phyloP scores from a whole-genome alignment of 2,797 vertebrate species.

The Lutjanus campechanus region DNA sequence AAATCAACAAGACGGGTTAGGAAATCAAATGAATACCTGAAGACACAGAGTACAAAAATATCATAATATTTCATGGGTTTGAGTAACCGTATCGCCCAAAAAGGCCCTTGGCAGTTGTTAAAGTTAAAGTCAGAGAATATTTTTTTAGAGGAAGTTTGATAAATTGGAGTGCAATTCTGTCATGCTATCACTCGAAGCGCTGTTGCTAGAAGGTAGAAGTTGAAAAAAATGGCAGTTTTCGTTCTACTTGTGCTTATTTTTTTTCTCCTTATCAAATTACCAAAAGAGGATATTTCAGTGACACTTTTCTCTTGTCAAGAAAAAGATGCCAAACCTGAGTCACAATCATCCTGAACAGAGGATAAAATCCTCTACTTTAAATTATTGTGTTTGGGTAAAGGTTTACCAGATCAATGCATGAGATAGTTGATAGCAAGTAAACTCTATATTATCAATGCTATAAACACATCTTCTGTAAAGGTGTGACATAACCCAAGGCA shows the following conservation, averaged over 20 bases:
- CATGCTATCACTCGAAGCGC: conserved; percentile 43
- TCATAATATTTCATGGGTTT: conserved; percentile 65
- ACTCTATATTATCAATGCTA: conserved; percentile 33
- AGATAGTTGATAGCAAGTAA: conserved; percentile 35
- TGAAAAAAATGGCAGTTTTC: conserved; percentile 72
- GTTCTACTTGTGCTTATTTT: conserved; percentile 75
- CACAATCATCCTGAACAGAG: conserved; percentile 66
- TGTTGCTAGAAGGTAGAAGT: conserved; percentile 34
- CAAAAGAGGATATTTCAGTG: conserved; percentile 41
- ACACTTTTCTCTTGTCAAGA: conserved; percentile 34
- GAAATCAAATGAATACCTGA: conserved; percentile 73
- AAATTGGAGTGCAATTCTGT: conserved; percentile 78
- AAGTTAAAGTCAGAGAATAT: conserved; percentile 49
- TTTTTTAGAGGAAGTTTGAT: conserved; percentile 53
- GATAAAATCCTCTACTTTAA: conserved; percentile 50
- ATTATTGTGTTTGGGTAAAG: conserved; percentile 57
- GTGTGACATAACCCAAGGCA: conserved; percentile 63
- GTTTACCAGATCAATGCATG: conserved; percentile 52
- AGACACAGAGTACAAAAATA: conserved; percentile 82
- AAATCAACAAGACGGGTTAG: conserved; percentile 45
- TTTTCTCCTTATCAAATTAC: conserved; percentile 25
- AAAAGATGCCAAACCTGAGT: conserved; percentile 77
- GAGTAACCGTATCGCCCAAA: conserved; percentile 62
- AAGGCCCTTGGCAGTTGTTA: conserved; percentile 80
- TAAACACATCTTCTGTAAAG: conserved; percentile 54